Conservation (phyloP, 2,888 invertebrate genomes). For the Rhagonycha fulva region DNA sequence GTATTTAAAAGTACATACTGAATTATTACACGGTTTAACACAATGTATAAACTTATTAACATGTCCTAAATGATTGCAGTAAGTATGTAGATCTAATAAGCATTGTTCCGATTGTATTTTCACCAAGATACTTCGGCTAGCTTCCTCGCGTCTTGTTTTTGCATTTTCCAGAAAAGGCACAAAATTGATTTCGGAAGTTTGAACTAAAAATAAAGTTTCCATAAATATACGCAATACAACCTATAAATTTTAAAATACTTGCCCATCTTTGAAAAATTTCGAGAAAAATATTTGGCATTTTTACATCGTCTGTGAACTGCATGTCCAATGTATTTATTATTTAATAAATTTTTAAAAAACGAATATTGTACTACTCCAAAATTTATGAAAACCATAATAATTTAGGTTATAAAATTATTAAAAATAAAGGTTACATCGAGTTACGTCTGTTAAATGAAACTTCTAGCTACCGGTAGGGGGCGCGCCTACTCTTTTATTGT, state of each 20-base stretch:
- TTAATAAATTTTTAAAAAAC: neutral
- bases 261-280: neutral
- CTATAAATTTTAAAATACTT: neutral
- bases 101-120: constrained; percentile 77
- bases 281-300: neutral
- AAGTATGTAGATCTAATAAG: constrained; percentile 67
- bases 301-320: neutral
- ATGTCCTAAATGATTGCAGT: constrained; percentile 69
- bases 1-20: constrained; percentile 41
- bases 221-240: neutral
- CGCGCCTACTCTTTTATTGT: no score
- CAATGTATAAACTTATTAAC: constrained; percentile 72
- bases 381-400: neutral
- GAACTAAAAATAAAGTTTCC: neutral
- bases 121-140: constrained; percentile 71
- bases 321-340: neutral
- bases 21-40: constrained; percentile 47
- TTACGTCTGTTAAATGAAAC: no score
- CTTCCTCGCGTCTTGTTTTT: constrained; percentile 64
- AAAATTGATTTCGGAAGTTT: constrained; percentile 26
- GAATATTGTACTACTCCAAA: neutral
- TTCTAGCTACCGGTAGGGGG: no score
- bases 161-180: constrained; percentile 62
- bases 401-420: neutral
- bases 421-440: no score